Evolutionary conservation across 2,113 vertebrate genomes (phyloP).

Genomic region (Ranitomeya imitator): DNA sequence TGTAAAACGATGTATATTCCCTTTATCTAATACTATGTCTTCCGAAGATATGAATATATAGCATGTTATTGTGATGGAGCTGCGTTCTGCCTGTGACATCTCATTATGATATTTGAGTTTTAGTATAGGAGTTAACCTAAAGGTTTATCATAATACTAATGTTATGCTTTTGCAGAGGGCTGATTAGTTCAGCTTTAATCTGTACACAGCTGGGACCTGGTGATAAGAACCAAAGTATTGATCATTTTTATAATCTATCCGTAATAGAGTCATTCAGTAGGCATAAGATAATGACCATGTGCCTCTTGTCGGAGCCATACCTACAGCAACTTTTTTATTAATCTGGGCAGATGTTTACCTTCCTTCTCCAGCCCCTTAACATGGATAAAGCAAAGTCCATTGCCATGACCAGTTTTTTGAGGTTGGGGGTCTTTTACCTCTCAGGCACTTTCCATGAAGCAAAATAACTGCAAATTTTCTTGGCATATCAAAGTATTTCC

Average conservation of each 20-base stretch:
- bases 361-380: no score
- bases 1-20: neutral
- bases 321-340: no score
- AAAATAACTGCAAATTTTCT: no score
- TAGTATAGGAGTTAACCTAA: neutral
- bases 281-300: neutral
- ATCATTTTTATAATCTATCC: neutral
- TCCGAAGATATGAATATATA: neutral
- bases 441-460: no score
- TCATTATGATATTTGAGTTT: neutral
- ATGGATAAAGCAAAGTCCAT: no score
- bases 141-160: neutral
- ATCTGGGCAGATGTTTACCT: no score
- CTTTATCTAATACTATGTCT: neutral
- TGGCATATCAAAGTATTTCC: no score
- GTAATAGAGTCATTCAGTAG: neutral
- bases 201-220: neutral
- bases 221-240: neutral
- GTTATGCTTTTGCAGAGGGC: neutral
- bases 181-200: neutral
- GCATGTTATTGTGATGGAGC: neutral
- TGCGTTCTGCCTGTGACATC: neutral
- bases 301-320: no score
- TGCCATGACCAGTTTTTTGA: no score
- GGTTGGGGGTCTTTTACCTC: no score